Base-by-base conservation (phyloP, 2,797 vertebrate species). In the Melopsittacus undulatus region DNA sequence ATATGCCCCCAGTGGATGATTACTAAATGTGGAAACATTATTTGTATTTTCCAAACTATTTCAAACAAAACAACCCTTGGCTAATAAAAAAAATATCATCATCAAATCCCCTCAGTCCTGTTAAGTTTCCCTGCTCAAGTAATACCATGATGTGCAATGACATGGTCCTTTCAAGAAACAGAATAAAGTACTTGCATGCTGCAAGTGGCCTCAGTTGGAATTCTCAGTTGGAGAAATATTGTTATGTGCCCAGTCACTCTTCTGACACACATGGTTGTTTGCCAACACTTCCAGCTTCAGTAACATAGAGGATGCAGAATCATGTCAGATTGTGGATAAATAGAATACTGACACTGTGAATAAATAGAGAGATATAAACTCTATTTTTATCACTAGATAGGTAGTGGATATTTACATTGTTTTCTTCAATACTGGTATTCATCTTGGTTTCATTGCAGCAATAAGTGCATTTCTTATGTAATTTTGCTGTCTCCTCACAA, bases 11-110 rank as follows among this genome's bases (percentile, higher is more conserved):
- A 62, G 70, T 89, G 95, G 64, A 79, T 86, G 70, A 79, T 82
- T 92, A 76, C 52, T 56, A 45, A 87, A 64, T 69, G 75, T 87
- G 83, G 79, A 95, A 95, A 89, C 69, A 75, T 93, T 85, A 89
- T 79, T 95, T 95, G 80, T 95, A 72, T 89, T 95, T 93, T 94
- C 52, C 57, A 90, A 89, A 87, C 72, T 75, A 92, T 92, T 94
- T 93, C 34, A 75, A 95, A 85, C 49, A 90, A 93, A 95, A 72
- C 82, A 88, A 77, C 57, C 49, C 21, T 40, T 67, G 46, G 78
- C 45, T 89, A 94, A 92, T 69, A 69, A 95, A 87, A 87, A 87
- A 87, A 85, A 87, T 87, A 17, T 89, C 0, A 3, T 77, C 91
- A 87, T 30, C 49, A 89, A 78, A 63, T 94, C 75, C 82, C 86